Percentiles rank a stretch among this genome's conserved stretches.
These are phyloP conservation scores for Rhabdornis inornatus DNA, from an alignment of 2,113 vertebrate genomes.

Conservation along the genomic window DNA sequence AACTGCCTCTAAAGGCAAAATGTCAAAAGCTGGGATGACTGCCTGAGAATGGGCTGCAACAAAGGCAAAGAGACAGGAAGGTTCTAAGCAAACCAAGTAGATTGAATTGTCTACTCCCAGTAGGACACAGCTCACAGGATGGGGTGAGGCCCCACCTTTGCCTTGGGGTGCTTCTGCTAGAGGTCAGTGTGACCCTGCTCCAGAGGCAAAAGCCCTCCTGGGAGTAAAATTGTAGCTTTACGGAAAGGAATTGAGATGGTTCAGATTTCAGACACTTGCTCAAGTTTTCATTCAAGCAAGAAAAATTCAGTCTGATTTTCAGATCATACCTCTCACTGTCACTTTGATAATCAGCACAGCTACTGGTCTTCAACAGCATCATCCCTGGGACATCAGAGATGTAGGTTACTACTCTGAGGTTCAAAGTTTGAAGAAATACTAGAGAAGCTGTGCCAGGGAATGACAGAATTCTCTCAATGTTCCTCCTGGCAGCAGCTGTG, in stretches of 20 bases:
- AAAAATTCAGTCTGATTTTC: neutral
- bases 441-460: neutral
- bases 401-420: neutral
- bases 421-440: neutral
- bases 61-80: neutral
- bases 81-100: neutral
- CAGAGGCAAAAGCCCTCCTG: neutral
- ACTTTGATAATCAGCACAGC: neutral
- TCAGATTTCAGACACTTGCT: neutral
- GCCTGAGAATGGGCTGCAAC: neutral
- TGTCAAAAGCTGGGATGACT: neutral
- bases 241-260: neutral
- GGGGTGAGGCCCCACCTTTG: neutral
- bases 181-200: neutral
- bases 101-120: neutral
- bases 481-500: neutral
- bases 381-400: rapidly evolving
- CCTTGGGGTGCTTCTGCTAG: neutral
- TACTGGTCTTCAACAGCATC: neutral
- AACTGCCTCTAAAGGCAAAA: neutral
- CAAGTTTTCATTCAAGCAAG: neutral
- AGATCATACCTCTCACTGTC: neutral
- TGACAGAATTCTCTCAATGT: neutral
- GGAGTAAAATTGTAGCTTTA: neutral
- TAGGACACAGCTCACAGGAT: neutral